These are phyloP conservation scores for Strigops habroptila DNA, from an alignment of 2,113 vertebrate species.

Conservation along the genomic window DNA sequence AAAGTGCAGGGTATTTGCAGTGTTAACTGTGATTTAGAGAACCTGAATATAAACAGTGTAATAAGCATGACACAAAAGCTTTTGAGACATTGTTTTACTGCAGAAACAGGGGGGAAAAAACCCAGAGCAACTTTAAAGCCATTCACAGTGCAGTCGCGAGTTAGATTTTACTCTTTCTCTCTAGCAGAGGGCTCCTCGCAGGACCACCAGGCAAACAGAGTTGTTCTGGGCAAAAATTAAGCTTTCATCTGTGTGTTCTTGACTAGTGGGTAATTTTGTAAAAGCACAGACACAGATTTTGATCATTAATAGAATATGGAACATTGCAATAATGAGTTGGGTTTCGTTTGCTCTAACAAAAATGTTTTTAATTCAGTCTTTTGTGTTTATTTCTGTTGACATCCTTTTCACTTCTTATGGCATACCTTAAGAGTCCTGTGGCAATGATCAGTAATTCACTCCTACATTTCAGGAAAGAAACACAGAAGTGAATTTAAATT, in stretches of 20 bases:
- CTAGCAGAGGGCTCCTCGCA: background rate
- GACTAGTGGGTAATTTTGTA: background rate
- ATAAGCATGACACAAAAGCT: background rate
- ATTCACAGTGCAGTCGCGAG: background rate
- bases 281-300: background rate
- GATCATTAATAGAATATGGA: accelerated
- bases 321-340: background rate
- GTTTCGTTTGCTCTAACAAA: background rate
- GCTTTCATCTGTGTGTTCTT: background rate
- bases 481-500: slow-evolving; percentile 85
- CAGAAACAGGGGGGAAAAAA: background rate
- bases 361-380: background rate
- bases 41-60: background rate
- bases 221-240: background rate
- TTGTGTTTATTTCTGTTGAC: background rate
- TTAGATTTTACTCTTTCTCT: background rate
- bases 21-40: background rate
- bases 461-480: slow-evolving; percentile 80
- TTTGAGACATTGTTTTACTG: background rate
- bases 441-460: background rate
- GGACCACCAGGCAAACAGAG: background rate
- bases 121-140: background rate
- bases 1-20: background rate
- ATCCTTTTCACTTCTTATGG: background rate
- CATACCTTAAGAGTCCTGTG: background rate